These are phyloP conservation scores for Caenorhabditis imperialis DNA, from an alignment of 2,888 invertebrate species.

Conservation along the genomic window DNA sequence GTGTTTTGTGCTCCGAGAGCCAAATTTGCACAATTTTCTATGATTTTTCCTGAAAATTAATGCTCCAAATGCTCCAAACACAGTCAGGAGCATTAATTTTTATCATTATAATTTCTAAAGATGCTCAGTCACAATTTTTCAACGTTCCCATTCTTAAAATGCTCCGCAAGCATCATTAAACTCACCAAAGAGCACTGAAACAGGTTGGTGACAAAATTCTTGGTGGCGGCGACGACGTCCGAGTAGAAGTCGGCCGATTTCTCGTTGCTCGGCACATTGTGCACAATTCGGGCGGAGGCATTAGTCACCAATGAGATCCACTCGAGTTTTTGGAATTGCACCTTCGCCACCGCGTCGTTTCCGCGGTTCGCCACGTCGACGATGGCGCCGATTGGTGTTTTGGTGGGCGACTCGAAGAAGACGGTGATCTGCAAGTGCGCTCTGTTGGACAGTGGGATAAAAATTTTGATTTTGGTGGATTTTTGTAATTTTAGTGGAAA, in stretches of 20 bases:
- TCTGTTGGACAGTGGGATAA: too few species aligned
- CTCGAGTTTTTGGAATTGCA: conserved; percentile 57
- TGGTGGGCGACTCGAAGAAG: conserved; percentile 60
- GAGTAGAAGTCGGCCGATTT: conserved; percentile 61
- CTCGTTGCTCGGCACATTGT: conserved; percentile 51
- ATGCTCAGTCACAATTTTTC: too few species aligned
- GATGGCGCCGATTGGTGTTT: conserved; percentile 52
- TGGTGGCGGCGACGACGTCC: conserved; percentile 58
- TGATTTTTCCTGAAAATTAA: too few species aligned
- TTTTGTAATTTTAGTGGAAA: too few species aligned
- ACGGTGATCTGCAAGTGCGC: conserved; percentile 63
- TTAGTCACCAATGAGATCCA: conserved; percentile 66
- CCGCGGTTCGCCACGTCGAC: conserved; percentile 58
- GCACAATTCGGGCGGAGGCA: conserved; percentile 56
- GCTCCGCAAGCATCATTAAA: too few species aligned
- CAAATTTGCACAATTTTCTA: too few species aligned
- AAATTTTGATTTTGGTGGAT: too few species aligned
- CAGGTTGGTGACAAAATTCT: conserved; percentile 59
- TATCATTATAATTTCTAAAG: too few species aligned
- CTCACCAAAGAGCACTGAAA: conserved; percentile 50
- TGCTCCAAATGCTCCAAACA: too few species aligned
- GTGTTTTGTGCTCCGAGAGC: too few species aligned
- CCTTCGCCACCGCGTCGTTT: conserved; percentile 52
- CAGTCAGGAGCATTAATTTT: too few species aligned
- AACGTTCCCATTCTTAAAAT: too few species aligned